Evolutionary conservation across 2,113 vertebrate species (phyloP), one percentile per base, ranked within the genome.

Genomic region (Grantiella picta): DNA sequence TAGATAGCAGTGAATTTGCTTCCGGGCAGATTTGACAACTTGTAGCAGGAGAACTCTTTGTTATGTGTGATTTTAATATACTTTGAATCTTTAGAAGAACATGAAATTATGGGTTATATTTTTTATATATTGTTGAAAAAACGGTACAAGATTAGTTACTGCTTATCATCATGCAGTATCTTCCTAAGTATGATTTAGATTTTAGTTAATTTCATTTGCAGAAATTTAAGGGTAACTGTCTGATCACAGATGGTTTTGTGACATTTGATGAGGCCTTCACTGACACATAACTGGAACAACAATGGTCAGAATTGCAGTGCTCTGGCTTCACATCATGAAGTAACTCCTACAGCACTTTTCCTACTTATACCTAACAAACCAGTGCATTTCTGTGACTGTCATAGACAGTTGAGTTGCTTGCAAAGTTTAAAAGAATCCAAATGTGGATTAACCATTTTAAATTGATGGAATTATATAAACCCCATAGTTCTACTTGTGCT

Each of bases 321-420:
- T 11, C 4, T 38, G 28, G 1, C 0, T 0, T 29, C 22, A 52
- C 22, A 63, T 6, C 0, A 2, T 31, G 17, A 60, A 88, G 19
- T 68, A 40, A 29, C 13, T 25, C 60, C 31, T 27, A 23, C 6
- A 35, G 31, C 27, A 65, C 9, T 10, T 42, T 10, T 33, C 22
- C 61, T 4, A 9, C n/a, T 72, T 42, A 23, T 7, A 63, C 8
- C 40, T 80, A 61, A 42, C 21, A 90, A 90, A 60, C 3, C 5
- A 49, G 3, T 17, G 10, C 3, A 72, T 68, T 66, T 35, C 22
- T 82, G 13, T 45, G 52, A 65, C 49, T 70, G 3, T 15, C 33
- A 49, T 10, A 44, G 19, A 5, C 33, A 66, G 57, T 80, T 25
- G 31, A 19, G 11, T 65, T 61, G 7, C n/a, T 65, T 82, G 21